Conservation (phyloP, 2,113 vertebrate species). For the Scophthalmus maximus region DNA sequence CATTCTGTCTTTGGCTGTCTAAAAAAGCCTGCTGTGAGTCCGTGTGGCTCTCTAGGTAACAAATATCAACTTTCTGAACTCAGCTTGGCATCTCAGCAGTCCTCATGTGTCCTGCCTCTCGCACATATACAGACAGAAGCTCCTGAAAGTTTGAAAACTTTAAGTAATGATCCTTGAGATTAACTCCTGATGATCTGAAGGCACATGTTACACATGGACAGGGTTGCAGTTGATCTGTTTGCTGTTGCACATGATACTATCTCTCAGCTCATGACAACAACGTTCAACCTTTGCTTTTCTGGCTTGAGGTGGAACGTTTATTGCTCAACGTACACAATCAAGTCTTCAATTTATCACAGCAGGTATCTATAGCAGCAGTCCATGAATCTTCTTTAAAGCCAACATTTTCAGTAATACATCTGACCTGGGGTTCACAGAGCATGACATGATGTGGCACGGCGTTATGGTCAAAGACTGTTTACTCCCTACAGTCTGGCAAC, state of each 20-base stretch:
- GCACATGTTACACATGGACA: not conserved
- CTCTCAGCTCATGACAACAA: not conserved
- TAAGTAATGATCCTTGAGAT: too few species aligned
- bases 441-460: too few species aligned
- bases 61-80: conserved; percentile 53
- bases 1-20: conserved; percentile 8
- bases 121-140: conserved; percentile 7
- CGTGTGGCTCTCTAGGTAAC: too few species aligned
- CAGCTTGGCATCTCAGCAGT: conserved; percentile 12
- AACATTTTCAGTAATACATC: not conserved
- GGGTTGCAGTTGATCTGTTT: not conserved
- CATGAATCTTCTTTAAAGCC: not conserved
- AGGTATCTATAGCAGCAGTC: not conserved
- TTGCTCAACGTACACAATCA: not conserved
- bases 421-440: not conserved
- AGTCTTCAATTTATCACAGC: not conserved
- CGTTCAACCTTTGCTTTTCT: not conserved
- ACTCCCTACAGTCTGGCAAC: too few species aligned
- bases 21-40: too few species aligned
- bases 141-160: not conserved
- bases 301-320: not conserved
- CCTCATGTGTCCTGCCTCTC: conserved; percentile 6
- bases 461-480: not conserved
- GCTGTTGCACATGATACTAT: not conserved
- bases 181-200: too few species aligned